A percentile compares a stretch with the other conserved stretches of the same genome.
Evolutionary conservation across 2,113 vertebrate genomes (phyloP).

Genomic region (Petroica traversi): DNA sequence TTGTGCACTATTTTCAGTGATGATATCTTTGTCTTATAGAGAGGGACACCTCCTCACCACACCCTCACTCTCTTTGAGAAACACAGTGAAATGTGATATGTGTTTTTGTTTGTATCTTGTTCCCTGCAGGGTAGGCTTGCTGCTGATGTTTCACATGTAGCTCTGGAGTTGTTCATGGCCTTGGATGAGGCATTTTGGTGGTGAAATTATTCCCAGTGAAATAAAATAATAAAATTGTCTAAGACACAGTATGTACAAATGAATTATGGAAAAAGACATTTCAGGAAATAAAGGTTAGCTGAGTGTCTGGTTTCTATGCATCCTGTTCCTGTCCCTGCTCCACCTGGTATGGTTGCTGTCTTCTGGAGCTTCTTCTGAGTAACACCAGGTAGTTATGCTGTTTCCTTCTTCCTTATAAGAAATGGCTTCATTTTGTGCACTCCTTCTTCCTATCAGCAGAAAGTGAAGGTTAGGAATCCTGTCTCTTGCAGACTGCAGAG

Average conservation of each 20-base stretch:
- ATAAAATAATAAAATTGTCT: not conserved
- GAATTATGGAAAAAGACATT: not conserved
- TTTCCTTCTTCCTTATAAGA: not conserved
- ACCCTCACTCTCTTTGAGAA: not conserved
- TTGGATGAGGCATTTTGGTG: not conserved
- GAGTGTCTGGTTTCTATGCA: too few relatives aligned
- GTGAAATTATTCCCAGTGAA: conserved; percentile 11
- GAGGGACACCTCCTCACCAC: not conserved
- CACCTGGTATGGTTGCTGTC: not conserved
- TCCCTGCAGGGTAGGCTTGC: not conserved
- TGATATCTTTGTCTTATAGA: not conserved
- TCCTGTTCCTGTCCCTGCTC: accelerated
- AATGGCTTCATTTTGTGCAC: not conserved
- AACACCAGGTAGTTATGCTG: not conserved
- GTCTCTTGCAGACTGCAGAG: not conserved
- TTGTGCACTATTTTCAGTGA: not conserved
- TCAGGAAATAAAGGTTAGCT: not conserved
- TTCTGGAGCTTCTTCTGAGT: not conserved
- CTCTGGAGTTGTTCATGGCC: not conserved
- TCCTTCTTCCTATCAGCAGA: not conserved
- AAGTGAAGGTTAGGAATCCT: not conserved
- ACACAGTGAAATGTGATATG: accelerated
- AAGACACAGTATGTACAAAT: not conserved
- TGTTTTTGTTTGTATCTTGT: not conserved
- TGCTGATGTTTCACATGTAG: conserved; percentile 29